Evolutionary conservation across 2,797 vertebrate genomes (phyloP), one percentile per base, ranked within the genome.

Genomic region (Syndactyla subalaris): DNA sequence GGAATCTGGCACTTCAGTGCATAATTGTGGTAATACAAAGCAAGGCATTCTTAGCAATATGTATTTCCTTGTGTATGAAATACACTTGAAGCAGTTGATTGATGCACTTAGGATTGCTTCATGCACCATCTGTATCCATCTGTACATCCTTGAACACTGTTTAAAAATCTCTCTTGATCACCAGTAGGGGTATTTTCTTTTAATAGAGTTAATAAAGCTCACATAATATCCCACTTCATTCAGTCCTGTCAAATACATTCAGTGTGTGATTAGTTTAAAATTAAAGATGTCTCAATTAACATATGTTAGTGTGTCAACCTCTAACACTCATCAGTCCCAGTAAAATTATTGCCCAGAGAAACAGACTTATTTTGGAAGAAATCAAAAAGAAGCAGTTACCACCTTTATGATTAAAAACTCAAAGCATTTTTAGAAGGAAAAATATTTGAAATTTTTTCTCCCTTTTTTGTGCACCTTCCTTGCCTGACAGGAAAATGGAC

Each of bases 201-300:
- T 95, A 91, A 80, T 43, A 57, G 48, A 71, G 43, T 88, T 92
- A 96, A 85, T 93, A 58, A 74, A 85, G 15, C 54, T 80, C 12
- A 49, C 74, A 85, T 52, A 80, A 38, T 68, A 26, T 54, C 68
- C 68, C 24, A 45, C 46, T 92, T 68, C 57, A 57, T 74, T 80
- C 88, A 81, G 24, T 38, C 59, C 22, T 61, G 75, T 58, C 19
- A 48, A 81, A 86, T 51, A 3, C 12, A 7, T 43, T 65, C 43
- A 14, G 3, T 68, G 20, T 49, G 68, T 23, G 66, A 84, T 72
- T 79, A 46, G 34, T 58, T 86, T 90, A 78, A 91, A 90, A 86
- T 88, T 62, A 81, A 51, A 75, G 51, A 81, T 46, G 24, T 49
- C 80, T 81, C 73, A 32, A 23, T 61, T 67, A 88, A 54, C 85